Evolutionary conservation across 2,888 invertebrate species (phyloP).

Genomic region (Caenorhabditis parvicauda): DNA sequence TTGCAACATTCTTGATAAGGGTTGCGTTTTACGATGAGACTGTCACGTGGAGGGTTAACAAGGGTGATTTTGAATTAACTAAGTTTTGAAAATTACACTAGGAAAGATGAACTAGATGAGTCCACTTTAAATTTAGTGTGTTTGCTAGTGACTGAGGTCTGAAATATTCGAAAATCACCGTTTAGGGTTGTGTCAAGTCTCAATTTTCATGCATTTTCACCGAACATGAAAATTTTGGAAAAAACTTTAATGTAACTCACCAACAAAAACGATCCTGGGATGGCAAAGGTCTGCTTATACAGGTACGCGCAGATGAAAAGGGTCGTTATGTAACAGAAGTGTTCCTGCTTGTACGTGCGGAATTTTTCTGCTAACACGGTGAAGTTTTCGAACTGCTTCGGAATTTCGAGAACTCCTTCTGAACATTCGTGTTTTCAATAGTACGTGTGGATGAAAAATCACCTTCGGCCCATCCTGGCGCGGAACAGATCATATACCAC

Average conservation of each 20-base stretch:
- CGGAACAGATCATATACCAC: slow-evolving; percentile 57
- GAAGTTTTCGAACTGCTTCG: slow-evolving; percentile 61
- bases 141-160: too few relatives aligned
- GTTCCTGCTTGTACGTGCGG: slow-evolving; percentile 65
- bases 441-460: background rate
- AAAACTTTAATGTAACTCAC: slow-evolving; percentile 63
- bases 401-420: slow-evolving; percentile 53
- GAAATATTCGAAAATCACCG: too few relatives aligned
- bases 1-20: too few relatives aligned
- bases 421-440: slow-evolving; percentile 5
- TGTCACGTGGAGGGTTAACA: too few relatives aligned
- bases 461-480: slow-evolving; percentile 57
- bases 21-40: too few relatives aligned
- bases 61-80: too few relatives aligned
- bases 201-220: too few relatives aligned
- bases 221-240: too few relatives aligned
- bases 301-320: slow-evolving; percentile 69
- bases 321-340: slow-evolving; percentile 66
- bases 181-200: too few relatives aligned
- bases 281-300: slow-evolving; percentile 72
- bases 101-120: too few relatives aligned
- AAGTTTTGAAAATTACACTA: too few relatives aligned
- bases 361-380: slow-evolving; percentile 62
- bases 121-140: too few relatives aligned
- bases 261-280: slow-evolving; percentile 71